Evolutionary conservation across 2,888 invertebrate species (phyloP).

Genomic region (Notodonta ziczac): DNA sequence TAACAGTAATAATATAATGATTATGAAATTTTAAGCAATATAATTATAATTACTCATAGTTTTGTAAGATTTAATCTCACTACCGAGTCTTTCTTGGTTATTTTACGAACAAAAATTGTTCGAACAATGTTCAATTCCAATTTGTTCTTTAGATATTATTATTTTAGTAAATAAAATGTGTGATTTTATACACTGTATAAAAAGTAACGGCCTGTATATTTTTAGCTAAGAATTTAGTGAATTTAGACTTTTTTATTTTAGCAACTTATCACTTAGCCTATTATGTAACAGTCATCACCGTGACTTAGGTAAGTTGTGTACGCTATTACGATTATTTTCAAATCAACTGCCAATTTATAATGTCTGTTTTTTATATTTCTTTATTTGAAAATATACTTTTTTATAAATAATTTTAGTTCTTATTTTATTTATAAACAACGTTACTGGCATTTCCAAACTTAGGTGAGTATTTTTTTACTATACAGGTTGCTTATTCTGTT

Average conservation of each 20-base stretch:
- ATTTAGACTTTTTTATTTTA: slow-evolving; percentile 39
- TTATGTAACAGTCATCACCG: slow-evolving; percentile 52
- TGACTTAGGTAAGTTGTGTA: slow-evolving; percentile 57
- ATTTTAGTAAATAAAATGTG: slow-evolving; percentile 48
- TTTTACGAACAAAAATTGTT: slow-evolving; percentile 24
- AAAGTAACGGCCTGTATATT: slow-evolving; percentile 75
- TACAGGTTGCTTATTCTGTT: too few relatives aligned
- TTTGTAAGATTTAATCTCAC: slow-evolving; percentile 44
- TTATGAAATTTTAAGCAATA: slow-evolving; percentile 71
- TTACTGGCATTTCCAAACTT: too few relatives aligned
- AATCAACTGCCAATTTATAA: slow-evolving; percentile 69
- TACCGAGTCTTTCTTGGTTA: slow-evolving; percentile 53
- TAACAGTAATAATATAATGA: slow-evolving; percentile 50
- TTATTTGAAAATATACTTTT: slow-evolving; percentile 77
- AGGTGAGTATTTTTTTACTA: too few relatives aligned
- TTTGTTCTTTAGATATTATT: slow-evolving; percentile 32
- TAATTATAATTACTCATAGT: slow-evolving; percentile 64
- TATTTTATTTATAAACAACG: slow-evolving; percentile 3
- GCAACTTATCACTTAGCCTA: slow-evolving; percentile 42
- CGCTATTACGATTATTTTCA: slow-evolving; percentile 53
- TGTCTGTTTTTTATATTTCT: slow-evolving; percentile 68
- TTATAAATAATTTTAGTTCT: slow-evolving; percentile 50
- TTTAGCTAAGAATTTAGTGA: slow-evolving; percentile 60
- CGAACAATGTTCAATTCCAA: slow-evolving; percentile 27
- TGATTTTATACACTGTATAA: slow-evolving; percentile 60